phyloP scores from a whole-genome alignment of 1,140 invertebrate genomes.

The Sitobion miscanthi region DNA sequence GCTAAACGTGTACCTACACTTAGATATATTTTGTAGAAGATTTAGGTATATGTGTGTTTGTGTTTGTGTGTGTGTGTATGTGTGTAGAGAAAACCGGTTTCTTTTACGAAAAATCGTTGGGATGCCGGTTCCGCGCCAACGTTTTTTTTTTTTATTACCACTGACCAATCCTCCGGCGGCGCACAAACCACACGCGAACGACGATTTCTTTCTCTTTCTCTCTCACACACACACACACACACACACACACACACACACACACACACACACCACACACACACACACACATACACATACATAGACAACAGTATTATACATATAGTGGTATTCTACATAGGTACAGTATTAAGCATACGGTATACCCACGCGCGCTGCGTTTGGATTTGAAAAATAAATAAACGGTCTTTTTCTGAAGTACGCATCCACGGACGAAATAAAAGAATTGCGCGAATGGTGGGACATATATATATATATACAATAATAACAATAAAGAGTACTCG shows the following conservation, averaged over 20 bases:
- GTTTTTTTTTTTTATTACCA: background rate
- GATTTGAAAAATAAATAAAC: constrained; percentile 9
- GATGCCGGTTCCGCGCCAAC: background rate
- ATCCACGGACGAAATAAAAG: background rate
- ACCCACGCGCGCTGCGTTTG: background rate
- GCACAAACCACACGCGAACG: background rate
- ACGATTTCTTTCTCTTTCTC: background rate
- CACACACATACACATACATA: background rate
- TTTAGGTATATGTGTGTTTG: background rate
- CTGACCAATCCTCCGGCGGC: background rate
- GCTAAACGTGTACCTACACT: constrained; percentile 6
- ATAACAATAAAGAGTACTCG: background rate
- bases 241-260: too few relatives aligned
- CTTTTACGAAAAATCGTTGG: background rate
- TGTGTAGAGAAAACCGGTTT: constrained; percentile 18
- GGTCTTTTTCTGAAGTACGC: background rate
- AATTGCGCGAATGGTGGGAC: background rate
- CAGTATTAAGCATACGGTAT: background rate
- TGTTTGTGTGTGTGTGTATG: too few relatives aligned
- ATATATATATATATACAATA: background rate
- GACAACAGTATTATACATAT: background rate
- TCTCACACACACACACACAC: too few relatives aligned
- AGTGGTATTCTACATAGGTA: background rate
- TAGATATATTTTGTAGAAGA: constrained; percentile 1
- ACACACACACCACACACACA: too few relatives aligned